Base-by-base conservation (phyloP, 2,797 vertebrate genomes). In the Malacoctenus gilli region DNA sequence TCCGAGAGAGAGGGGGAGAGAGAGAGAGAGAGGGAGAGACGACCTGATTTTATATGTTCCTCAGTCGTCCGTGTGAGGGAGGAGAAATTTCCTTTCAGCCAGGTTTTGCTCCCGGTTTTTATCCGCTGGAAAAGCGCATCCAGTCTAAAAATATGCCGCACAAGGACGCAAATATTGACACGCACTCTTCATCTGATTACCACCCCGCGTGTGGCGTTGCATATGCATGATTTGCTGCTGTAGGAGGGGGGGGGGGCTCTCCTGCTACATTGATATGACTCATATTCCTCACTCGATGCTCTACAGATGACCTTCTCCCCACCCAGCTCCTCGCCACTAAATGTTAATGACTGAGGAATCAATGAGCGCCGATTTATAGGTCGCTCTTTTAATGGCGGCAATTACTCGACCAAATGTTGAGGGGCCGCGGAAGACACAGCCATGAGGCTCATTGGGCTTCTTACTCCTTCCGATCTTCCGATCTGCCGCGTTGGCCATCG, bases 281-380 rank as follows among this genome's bases (percentile, higher is more conserved):
- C 22, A 15, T 41, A 55, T 59, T 56, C n/a, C 56, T 25, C 42
- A n/a, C 59, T 43, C 21, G 19, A 28, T 47, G 14, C 40, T 81
- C 52, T 54, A 64, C 62, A 64, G 59, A 61, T 84, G 83, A 84
- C 84, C 85, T 88, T 83, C 75, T 40, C 44, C 69, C 35, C 35
- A 18, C 49, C 12, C 20, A 60, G 9, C 55, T 54, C 71, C 49
- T 37, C 13, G 31, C 50, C 68, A 66, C 72, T 59, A 72, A 78
- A 82, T 73, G 60, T 58, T 85, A 83, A 83, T 76, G 68, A 68
- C 58, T 42, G 18, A 42, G 32, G 59, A 76, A 82, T 83, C 18
- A 32, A 83, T 85, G 42, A 60, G 48, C 1, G 5, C 19, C 42
- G 63, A 82, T 52, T 72, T 76, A 70, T 66, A 66, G 59, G 59